A percentile compares a stretch with the other conserved stretches of the same genome.
Evolutionary conservation across 2,888 invertebrate species (phyloP).

Genomic region (Orchesellides sinensis): DNA sequence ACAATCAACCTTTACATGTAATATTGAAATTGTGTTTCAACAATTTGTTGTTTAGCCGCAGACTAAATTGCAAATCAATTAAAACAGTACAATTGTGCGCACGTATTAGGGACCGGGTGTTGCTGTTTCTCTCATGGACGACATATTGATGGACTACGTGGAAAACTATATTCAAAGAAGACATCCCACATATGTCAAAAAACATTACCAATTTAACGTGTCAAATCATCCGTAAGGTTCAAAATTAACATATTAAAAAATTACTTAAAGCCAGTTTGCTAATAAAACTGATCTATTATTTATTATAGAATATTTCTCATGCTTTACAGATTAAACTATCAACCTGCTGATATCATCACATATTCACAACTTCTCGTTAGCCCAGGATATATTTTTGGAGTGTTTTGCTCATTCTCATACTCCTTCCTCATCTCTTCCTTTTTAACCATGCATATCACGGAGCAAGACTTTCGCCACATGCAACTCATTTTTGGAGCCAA

Average conservation of each 20-base stretch:
- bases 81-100: too few species aligned
- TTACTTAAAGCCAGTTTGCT: too few species aligned
- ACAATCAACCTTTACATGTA: conserved; percentile 35
- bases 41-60: background rate
- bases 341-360: conserved; percentile 23
- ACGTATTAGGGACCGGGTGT: conserved; percentile 9
- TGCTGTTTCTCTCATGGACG: conserved; percentile 32
- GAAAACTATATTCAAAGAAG: conserved; percentile 3
- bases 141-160: conserved; percentile 47
- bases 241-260: too few species aligned
- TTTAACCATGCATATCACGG: conserved; percentile 54
- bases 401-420: conserved; percentile 21
- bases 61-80: too few species aligned
- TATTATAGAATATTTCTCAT: background rate
- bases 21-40: background rate
- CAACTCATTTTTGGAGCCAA: conserved; percentile 48
- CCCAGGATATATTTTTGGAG: conserved; percentile 46
- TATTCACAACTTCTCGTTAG: conserved; percentile 41
- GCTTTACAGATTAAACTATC: background rate
- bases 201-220: conserved; percentile 22
- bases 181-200: background rate
- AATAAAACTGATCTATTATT: too few species aligned
- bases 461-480: conserved; percentile 52
- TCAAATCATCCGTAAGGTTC: conserved; percentile 31
- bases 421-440: conserved; percentile 38